phyloP scores from a whole-genome alignment of 2,113 vertebrate genomes.

The Calonectris borealis region DNA sequence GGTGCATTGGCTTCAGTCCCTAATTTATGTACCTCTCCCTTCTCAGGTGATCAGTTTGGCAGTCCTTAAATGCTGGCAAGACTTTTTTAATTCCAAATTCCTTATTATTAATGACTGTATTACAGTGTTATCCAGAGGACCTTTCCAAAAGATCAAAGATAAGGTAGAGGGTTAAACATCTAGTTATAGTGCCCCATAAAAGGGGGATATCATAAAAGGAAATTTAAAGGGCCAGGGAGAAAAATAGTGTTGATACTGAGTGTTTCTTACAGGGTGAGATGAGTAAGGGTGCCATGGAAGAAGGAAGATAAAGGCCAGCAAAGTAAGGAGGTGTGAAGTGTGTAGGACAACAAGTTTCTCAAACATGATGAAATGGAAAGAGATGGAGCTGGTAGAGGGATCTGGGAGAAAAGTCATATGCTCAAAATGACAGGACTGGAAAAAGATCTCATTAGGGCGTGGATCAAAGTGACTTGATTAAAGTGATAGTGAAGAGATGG shows the following conservation, averaged over 20 bases:
- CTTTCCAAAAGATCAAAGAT: not conserved
- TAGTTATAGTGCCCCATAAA: not conserved
- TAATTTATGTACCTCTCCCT: not conserved
- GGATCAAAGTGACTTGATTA: not conserved
- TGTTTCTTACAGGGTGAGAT: not conserved
- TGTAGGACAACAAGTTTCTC: not conserved
- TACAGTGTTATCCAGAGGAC: not conserved
- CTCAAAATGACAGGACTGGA: not conserved
- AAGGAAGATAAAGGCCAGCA: not conserved
- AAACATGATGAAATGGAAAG: not conserved
- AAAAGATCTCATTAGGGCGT: not conserved
- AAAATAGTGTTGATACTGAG: not conserved
- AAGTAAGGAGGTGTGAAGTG: not conserved
- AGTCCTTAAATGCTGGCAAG: not conserved
- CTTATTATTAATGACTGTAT: not conserved
- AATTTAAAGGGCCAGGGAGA: not conserved
- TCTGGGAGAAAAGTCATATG: not conserved
- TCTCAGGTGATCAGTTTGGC: not conserved
- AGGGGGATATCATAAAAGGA: not conserved
- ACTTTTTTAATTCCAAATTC: not conserved
- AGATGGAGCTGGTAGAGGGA: not conserved
- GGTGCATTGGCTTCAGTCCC: not conserved
- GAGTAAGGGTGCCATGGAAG: not conserved
- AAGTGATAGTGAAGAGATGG: not conserved
- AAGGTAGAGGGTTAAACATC: not conserved